These are phyloP conservation scores for Ctenodactylus gundi DNA, from an alignment of 2,113 vertebrate genomes.

Conservation along the genomic window DNA sequence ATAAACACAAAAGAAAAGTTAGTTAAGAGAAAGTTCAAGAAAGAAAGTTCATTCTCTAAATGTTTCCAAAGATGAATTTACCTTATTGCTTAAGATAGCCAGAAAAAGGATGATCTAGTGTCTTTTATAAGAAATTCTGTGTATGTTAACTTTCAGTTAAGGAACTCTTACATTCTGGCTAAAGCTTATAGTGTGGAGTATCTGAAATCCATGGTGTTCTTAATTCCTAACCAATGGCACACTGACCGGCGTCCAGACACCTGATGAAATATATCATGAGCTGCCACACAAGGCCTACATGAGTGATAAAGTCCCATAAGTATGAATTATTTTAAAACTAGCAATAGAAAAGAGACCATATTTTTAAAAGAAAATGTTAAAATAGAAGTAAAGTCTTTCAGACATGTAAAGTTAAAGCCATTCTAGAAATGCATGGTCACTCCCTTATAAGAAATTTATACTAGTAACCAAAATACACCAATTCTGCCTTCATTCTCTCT, in stretches of 20 bases:
- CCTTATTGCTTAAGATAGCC: constrained; percentile 4
- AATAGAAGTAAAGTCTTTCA: constrained; percentile 2
- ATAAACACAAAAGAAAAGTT: constrained; percentile 8
- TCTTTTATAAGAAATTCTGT: background rate
- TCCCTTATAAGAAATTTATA: background rate
- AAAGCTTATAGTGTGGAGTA: background rate
- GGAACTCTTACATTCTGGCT: background rate
- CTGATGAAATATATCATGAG: background rate
- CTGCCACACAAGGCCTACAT: background rate
- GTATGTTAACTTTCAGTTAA: background rate
- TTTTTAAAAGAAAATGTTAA: background rate
- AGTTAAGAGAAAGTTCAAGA: background rate
- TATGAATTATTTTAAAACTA: background rate
- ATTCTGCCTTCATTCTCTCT: background rate
- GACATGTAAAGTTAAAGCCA: background rate
- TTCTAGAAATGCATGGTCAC: background rate
- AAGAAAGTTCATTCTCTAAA: background rate
- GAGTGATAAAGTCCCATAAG: background rate
- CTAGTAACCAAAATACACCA: background rate
- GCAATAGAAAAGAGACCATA: background rate
- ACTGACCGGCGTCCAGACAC: background rate
- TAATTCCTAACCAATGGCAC: background rate
- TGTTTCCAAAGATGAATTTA: background rate
- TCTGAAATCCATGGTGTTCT: background rate
- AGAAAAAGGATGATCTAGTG: background rate